Percentiles rank a stretch among this genome's conserved stretches.
Conservation (phyloP, 2,113 vertebrate genomes). For the Pogonocichla stellata region DNA sequence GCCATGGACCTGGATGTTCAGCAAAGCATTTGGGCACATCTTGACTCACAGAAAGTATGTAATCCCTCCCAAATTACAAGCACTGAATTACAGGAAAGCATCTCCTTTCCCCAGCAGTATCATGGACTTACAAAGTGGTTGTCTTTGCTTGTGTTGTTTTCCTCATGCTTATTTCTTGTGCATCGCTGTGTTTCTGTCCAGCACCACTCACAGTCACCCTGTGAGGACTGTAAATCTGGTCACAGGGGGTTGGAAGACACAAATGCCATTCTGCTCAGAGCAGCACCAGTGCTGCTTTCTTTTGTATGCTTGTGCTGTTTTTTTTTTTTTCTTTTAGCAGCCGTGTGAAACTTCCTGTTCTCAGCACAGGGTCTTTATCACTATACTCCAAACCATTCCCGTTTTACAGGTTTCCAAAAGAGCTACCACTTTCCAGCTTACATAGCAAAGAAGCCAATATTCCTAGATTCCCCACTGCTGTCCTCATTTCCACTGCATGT, state of each 20-base stretch:
- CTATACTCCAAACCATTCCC: not conserved
- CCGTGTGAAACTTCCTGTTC: not conserved
- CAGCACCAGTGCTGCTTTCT: not conserved
- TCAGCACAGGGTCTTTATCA: not conserved
- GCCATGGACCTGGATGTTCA: not conserved
- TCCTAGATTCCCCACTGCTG: not conserved
- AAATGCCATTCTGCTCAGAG: not conserved
- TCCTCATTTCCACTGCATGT: conserved; percentile 45
- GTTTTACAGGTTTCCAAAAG: not conserved
- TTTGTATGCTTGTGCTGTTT: not conserved
- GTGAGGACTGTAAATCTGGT: not conserved
- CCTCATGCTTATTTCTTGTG: not conserved
- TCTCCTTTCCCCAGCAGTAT: not conserved
- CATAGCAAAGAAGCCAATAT: not conserved
- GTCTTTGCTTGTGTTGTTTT: not conserved
- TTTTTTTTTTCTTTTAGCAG: not conserved
- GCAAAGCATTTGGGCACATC: not conserved
- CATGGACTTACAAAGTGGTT: not conserved
- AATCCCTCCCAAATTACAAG: not conserved
- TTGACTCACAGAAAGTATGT: not conserved
- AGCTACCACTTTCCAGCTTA: not conserved
- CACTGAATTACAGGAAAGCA: not conserved
- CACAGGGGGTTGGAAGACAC: not conserved
- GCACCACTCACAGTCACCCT: accelerated
- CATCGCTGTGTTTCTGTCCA: not conserved